Base-by-base conservation (phyloP, 2,113 vertebrate genomes). In the Lophura nycthemera region DNA sequence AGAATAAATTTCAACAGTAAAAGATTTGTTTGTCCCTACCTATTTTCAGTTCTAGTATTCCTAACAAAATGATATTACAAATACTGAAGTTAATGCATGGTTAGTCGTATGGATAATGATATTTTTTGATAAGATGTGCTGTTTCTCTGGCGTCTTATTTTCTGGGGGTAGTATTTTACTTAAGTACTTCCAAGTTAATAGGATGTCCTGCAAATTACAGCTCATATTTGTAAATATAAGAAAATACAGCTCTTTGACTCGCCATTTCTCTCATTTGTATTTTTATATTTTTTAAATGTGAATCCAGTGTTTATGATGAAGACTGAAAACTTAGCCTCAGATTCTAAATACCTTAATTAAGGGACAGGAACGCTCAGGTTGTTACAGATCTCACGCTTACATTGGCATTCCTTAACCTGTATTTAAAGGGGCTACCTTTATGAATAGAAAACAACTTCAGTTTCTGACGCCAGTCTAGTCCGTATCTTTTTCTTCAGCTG, bases 31-130 rank as follows among this genome's bases (percentile, higher is more conserved):
- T 64, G 18, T 2, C 20, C 9, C 10, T 20, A 65, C 5, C 57
- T 83, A 22, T 20, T 89, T 90, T 90, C 20, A 82, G 8, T 70
- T 74, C 7, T 65, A 22, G 22, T 34, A 48, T 95, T 89, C 43
- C 24, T 92, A 52, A 40, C 15, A 14, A 87, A 72, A 45, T 80
- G 4, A 65, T 84, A 8, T 48, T 75, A n/a, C 12, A 91, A 69
- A 43, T 72, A 43, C 15, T 72, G 29, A 27, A 65, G 40, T 30
- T 84, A 84, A 52, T 30, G 19, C 10, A 8, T 16, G 34, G 21
- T 30, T 60, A 27, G 13, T 90, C 25, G 34, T 45, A 42, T n/a
- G n/a, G 60, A 2, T 66, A 5, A 17, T 91, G 21, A 63, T 24
- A 17, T 88, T 83, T 63, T 3, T 6, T 18, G 3, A 16, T 84